These are phyloP conservation scores for Spea bombifrons DNA, from an alignment of 2,113 vertebrate genomes.

Conservation along the genomic window DNA sequence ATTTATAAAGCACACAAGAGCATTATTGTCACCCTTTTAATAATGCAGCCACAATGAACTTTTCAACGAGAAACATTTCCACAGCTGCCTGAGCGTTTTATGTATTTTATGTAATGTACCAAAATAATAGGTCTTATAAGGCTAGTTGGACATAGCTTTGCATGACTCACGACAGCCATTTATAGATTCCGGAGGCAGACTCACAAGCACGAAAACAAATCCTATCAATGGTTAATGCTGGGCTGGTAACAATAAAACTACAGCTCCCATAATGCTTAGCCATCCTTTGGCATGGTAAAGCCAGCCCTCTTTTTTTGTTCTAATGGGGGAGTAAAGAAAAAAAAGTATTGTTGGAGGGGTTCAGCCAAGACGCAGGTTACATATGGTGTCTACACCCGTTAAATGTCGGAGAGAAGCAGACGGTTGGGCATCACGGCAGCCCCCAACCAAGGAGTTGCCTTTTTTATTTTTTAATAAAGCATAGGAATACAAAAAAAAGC, in stretches of 20 bases:
- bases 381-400: background rate
- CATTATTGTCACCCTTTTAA: too few species aligned
- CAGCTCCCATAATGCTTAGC: too few species aligned
- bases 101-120: slow-evolving; percentile 20
- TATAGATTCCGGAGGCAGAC: background rate
- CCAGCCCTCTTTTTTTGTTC: too few species aligned
- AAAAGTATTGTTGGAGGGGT: background rate
- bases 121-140: slow-evolving; percentile 23
- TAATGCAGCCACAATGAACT: background rate
- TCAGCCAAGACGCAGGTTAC: background rate
- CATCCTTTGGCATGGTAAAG: too few species aligned
- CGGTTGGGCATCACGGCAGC: too few species aligned
- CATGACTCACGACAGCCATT: slow-evolving; percentile 8
- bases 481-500: too few species aligned
- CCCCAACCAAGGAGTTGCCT: too few species aligned
- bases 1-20: background rate
- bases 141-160: background rate
- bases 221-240: background rate
- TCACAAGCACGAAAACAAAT: background rate
- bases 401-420: too few species aligned
- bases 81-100: background rate
- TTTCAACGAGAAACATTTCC: background rate
- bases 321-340: too few species aligned
- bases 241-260: background rate
- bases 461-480: too few species aligned